A percentile compares a stretch with the other conserved stretches of the same genome.
These are phyloP conservation scores for Emydocephalus ijimae DNA, from an alignment of 2,113 vertebrate genomes.

Conservation along the genomic window DNA sequence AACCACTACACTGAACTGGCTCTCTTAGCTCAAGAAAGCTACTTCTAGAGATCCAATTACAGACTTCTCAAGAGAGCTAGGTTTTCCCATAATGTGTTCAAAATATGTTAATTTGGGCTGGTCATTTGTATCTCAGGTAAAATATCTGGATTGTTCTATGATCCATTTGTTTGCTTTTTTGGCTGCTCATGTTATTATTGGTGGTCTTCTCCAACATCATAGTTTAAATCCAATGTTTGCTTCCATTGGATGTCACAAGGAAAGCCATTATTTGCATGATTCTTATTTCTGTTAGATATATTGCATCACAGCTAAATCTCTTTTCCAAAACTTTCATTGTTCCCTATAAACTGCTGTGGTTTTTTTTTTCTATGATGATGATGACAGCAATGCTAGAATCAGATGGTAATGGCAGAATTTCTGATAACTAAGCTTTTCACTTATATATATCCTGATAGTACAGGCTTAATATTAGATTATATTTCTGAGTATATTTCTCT, in stretches of 20 bases:
- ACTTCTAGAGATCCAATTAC: neutral
- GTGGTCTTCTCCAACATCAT: neutral
- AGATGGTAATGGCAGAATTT: neutral
- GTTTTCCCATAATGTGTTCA: neutral
- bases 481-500: neutral
- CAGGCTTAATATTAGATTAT: neutral
- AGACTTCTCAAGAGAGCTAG: neutral
- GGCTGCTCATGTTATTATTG: neutral
- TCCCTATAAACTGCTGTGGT: neutral
- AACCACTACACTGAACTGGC: neutral
- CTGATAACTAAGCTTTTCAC: neutral
- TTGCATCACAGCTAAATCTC: neutral
- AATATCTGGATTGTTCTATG: neutral
- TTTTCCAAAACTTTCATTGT: neutral
- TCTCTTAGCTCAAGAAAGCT: neutral
- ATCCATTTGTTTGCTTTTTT: neutral
- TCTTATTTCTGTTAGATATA: neutral
- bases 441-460: neutral
- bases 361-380: neutral
- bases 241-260: neutral
- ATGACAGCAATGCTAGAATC: neutral
- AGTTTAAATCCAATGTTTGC: neutral
- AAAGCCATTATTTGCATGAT: neutral
- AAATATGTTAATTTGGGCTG: neutral
- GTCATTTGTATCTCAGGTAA: neutral